Base-by-base conservation (phyloP, 1,140 invertebrate genomes). In the Diabrotica undecimpunctata region DNA sequence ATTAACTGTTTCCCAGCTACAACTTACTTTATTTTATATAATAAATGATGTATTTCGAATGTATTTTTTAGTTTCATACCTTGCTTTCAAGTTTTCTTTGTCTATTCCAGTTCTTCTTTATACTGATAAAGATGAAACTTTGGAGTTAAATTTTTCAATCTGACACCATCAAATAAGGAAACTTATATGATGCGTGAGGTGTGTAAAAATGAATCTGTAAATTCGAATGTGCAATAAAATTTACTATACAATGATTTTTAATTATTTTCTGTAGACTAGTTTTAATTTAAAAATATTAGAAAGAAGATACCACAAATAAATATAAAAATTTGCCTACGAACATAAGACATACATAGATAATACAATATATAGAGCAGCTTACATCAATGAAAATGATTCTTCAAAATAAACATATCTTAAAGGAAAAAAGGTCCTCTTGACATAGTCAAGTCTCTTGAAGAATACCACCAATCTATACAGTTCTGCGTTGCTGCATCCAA, bases 141-240 rank as follows among this genome's bases (percentile, higher is more conserved):
- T 65, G 25, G 35, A 39, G 60, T 7, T 38, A 6, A 51, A 12
- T 51, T 5, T 62, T 35, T 25, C 50, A 36, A 7, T 52, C 9
- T 35, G 41, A 58, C 65, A 69, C 68, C 68, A 37, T 41, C 66
- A 67, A 64, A 69, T 69, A 69, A 67, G 62, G 14, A n/a, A 41
- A 41, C 58, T 69, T 69, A 69, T 66, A 60, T 69, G 66, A 46
- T 46, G 41, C n/a, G 41, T 46, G 41, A 46, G 41, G 41, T 46
- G 41, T 46, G 41, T 46, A 46, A 46, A 8, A 46, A 10, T n/a
- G 8, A 46, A 46, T 46, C 41, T 46, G 41, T 46, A 46, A 46
- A 46, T 3, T n/a, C 41, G 41, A 46, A 46, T 46, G n/a, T 46
- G 41, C 41, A 46, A 46, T 46, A 46, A 46, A 46, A 46, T 46